phyloP scores from a whole-genome alignment of 2,888 invertebrate species.

The Amphiduros pacificus region DNA sequence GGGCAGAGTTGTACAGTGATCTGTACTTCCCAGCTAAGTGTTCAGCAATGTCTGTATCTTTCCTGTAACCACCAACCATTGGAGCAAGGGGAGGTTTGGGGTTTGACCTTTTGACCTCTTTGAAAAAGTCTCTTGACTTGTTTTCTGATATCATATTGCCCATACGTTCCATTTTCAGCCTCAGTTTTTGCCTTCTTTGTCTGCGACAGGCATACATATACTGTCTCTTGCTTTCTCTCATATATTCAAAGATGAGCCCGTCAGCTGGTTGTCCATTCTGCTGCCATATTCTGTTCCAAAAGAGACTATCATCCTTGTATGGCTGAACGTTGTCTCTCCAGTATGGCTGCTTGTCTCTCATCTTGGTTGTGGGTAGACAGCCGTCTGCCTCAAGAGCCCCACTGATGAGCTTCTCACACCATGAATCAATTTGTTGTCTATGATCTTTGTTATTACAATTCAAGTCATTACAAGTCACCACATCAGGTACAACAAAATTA shows the following conservation, averaged over 20 bases:
- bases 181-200: not conserved
- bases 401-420: not conserved
- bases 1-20: not conserved
- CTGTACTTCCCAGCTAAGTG: not conserved
- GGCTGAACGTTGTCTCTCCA: not conserved
- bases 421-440: not conserved
- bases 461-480: not conserved
- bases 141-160: not conserved
- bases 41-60: not conserved
- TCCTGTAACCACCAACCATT: not conserved
- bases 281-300: not conserved
- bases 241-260: not conserved
- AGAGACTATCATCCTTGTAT: not conserved
- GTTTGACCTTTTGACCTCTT: not conserved
- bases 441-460: not conserved
- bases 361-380: not conserved
- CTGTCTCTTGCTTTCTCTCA: not conserved
- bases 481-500: no score
- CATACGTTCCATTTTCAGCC: not conserved
- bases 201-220: slow-evolving; percentile 1
- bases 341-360: not conserved
- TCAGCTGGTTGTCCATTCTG: not conserved
- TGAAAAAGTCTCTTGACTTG: not conserved
- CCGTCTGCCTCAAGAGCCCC: not conserved
- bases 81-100: not conserved